Base-by-base conservation (phyloP, 2,888 invertebrate genomes). In the Linyphia triangularis region DNA sequence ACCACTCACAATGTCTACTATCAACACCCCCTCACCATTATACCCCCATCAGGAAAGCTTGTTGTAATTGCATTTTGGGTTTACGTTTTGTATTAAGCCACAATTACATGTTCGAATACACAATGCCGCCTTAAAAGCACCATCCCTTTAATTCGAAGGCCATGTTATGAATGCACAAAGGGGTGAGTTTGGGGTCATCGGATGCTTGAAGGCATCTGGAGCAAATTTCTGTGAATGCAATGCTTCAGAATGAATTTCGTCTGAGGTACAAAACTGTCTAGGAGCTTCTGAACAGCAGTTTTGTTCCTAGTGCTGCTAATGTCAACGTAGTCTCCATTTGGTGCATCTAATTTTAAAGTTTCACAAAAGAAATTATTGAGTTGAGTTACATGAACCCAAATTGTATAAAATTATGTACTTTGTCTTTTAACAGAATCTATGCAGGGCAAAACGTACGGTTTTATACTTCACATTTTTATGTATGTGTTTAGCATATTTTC, bases 21-120 rank as follows among this genome's bases (percentile, higher is more conserved):
- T 51, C 51, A 51, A 51, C 51, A 51, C n/a, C 2, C 51, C 51
- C 16, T n/a, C 51, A 9, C 51, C 51, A 51, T 51, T 51, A 51
- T 40, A 16, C 28, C 26, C 26, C n/a, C 30, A 19, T 26, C 28
- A 30, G 57, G n/a, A 28, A 40, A 37, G 63, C 40, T 26, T 43
- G 30, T 28, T 40, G 72, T 82, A 82, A 72, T 82, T 82, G 63
- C 72, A 63, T 82, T 82, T 51, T 72, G 33, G 59, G 82, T 82
- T 82, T 82, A 70, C 82, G 72, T 82, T 82, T 72, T 72, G 72
- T 63, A 72, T 82, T 61, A 61, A 63, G 24, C 63, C 59, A 57
- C 81, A 81, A 81, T 81, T 81, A 81, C 59, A 81, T 69, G 57
- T 81, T 81, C 59, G 37, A 57, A 37, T 51, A 67, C 30, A 79